phyloP scores from a whole-genome alignment of 1,140 invertebrate species.

The Penaeus indicus region DNA sequence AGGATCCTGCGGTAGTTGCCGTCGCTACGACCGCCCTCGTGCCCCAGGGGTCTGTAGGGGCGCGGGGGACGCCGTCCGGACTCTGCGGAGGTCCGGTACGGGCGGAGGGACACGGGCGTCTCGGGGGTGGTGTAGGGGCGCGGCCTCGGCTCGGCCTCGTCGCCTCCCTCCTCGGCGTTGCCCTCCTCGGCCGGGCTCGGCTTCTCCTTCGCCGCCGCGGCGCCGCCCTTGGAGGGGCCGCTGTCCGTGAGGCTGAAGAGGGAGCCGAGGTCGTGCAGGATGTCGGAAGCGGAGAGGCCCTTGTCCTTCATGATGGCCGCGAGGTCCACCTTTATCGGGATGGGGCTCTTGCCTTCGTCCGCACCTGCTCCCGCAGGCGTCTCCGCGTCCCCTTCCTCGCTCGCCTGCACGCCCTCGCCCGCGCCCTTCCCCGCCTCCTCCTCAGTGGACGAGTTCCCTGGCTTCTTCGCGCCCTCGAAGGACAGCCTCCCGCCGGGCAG shows the following conservation, averaged over 20 bases:
- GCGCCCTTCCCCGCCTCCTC: background rate
- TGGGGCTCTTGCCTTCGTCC: slow-evolving; percentile 37
- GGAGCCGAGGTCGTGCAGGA: slow-evolving; percentile 51
- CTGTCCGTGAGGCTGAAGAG: slow-evolving; percentile 40
- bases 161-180: background rate
- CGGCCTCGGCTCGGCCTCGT: background rate
- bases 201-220: background rate
- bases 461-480: background rate
- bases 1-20: slow-evolving; percentile 26
- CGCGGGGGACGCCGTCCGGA: slow-evolving; percentile 18
- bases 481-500: slow-evolving; percentile 25
- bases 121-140: background rate
- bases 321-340: slow-evolving; percentile 51
- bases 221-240: background rate
- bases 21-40: background rate
- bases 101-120: slow-evolving; percentile 42
- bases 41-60: slow-evolving; percentile 24
- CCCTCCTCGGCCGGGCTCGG: background rate
- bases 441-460: too few species aligned
- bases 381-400: background rate
- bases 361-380: background rate
- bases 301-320: slow-evolving; percentile 45
- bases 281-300: slow-evolving; percentile 44
- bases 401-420: background rate
- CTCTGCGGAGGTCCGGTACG: slow-evolving; percentile 26